Evolutionary conservation across 2,888 invertebrate genomes (phyloP).

Genomic region (Biston stratarius): DNA sequence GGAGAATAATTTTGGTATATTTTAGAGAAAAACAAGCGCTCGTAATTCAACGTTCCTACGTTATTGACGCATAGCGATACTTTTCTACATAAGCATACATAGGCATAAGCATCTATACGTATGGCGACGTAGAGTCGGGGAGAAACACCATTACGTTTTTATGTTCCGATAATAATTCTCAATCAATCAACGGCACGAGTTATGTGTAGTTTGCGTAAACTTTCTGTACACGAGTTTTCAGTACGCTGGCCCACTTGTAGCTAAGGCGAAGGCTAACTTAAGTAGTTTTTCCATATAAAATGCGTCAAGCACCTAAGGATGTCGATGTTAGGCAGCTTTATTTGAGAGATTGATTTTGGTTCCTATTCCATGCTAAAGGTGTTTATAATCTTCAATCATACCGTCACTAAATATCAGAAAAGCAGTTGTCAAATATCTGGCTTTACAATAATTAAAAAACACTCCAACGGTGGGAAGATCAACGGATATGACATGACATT

Average conservation of each 20-base stretch:
- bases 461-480: too few species aligned
- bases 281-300: background rate
- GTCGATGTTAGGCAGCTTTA: too few species aligned
- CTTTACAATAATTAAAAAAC: too few species aligned
- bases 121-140: slow-evolving; percentile 44
- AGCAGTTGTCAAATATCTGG: too few species aligned
- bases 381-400: too few species aligned
- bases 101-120: slow-evolving; percentile 48
- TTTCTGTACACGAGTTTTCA: slow-evolving; percentile 23
- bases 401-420: too few species aligned
- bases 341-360: too few species aligned
- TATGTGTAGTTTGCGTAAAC: slow-evolving; percentile 41
- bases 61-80: slow-evolving; percentile 23
- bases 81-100: slow-evolving; percentile 8
- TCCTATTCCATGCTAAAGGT: too few species aligned
- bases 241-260: background rate
- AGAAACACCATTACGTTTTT: slow-evolving; percentile 52
- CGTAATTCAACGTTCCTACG: background rate
- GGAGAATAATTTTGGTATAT: slow-evolving; percentile 26
- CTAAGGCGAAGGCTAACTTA: background rate
- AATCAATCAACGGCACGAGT: slow-evolving; percentile 58
- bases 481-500: too few species aligned
- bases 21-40: background rate
- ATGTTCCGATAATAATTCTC: slow-evolving; percentile 53
- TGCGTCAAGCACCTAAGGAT: too few species aligned